These are phyloP conservation scores for Austrolebias charrua DNA, from an alignment of 2,797 vertebrate genomes.

Conservation along the genomic window DNA sequence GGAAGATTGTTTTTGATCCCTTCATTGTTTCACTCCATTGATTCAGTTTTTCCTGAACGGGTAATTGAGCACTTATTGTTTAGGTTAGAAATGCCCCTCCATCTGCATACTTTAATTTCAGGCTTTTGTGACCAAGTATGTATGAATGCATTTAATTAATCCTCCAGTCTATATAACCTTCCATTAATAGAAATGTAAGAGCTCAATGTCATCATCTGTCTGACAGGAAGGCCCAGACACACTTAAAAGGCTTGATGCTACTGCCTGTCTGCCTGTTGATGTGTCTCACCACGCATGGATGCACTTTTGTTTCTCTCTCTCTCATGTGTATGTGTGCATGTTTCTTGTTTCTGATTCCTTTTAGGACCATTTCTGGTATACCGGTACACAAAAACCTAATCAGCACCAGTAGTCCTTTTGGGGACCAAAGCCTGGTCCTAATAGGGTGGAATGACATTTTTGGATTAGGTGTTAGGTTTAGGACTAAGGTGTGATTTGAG, in stretches of 20 bases:
- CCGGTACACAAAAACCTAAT: no score
- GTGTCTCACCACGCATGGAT: constrained; percentile 3
- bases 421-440: no score
- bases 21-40: constrained; percentile 54
- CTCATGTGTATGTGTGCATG: constrained; percentile 4
- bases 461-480: no score
- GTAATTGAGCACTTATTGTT: constrained; percentile 59
- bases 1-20: not conserved
- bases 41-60: constrained; percentile 53
- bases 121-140: constrained; percentile 49
- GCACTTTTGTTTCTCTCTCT: not conserved
- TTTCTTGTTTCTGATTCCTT: no score
- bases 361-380: no score
- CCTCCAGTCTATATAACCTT: constrained; percentile 30
- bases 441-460: no score
- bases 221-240: constrained; percentile 42
- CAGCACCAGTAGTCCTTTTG: no score
- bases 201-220: constrained; percentile 45
- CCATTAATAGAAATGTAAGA: constrained; percentile 55
- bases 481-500: not conserved
- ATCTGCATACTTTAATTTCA: constrained; percentile 56
- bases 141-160: constrained; percentile 61
- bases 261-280: constrained; percentile 16
- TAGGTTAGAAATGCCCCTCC: constrained; percentile 43
- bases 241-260: constrained; percentile 35